These are phyloP conservation scores for Drosophila ercepeae DNA, from an alignment of 1,140 invertebrate genomes.

Conservation along the genomic window DNA sequence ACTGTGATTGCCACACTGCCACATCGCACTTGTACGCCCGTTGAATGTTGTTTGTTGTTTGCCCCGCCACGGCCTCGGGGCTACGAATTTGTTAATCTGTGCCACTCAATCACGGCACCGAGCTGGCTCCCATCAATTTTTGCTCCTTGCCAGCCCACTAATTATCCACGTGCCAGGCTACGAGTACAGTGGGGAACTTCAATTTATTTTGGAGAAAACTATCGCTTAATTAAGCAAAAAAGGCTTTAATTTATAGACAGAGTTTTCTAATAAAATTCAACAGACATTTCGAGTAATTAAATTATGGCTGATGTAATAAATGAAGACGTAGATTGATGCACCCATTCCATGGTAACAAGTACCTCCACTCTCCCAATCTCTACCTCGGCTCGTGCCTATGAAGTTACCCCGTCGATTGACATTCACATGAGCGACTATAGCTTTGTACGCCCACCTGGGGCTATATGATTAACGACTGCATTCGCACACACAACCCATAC, in stretches of 20 bases:
- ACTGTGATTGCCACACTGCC: constrained; percentile 39
- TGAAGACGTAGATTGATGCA: constrained; percentile 11
- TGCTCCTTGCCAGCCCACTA: constrained; percentile 52
- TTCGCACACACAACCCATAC: constrained; percentile 18
- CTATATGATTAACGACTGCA: constrained; percentile 69
- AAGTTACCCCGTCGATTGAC: constrained; percentile 52
- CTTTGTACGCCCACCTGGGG: constrained; percentile 34
- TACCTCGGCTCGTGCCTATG: constrained; percentile 39
- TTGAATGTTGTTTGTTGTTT: constrained; percentile 17
- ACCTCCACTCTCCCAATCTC: neutral
- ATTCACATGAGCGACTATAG: constrained; percentile 15
- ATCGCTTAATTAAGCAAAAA: neutral
- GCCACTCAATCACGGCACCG: constrained; percentile 63
- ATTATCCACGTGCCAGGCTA: constrained; percentile 68
- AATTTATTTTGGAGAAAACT: neutral
- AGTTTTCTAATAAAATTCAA: neutral
- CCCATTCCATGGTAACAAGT: constrained; percentile 11
- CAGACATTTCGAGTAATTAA: neutral
- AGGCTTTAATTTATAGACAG: neutral
- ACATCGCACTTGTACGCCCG: neutral
- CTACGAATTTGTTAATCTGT: constrained; percentile 75
- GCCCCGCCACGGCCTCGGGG: constrained; percentile 38
- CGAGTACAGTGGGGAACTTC: constrained; percentile 18
- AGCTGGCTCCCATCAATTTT: constrained; percentile 51
- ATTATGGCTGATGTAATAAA: neutral